Evolutionary conservation across 1,140 invertebrate genomes (phyloP).

Genomic region (Hirudo medicinalis): DNA sequence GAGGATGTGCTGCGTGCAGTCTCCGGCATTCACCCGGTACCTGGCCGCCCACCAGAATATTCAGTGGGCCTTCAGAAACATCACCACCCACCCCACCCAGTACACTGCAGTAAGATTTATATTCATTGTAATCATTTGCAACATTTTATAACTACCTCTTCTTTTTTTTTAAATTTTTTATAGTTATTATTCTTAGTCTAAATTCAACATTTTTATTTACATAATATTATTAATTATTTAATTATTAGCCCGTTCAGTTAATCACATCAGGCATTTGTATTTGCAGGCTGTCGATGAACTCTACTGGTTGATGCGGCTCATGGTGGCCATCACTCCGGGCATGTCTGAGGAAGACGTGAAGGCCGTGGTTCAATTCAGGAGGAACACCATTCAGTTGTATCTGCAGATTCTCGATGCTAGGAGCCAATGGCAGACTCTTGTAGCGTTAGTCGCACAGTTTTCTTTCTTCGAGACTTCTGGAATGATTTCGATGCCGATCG

Average conservation of each 20-base stretch:
- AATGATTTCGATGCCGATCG: no score
- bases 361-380: slow-evolving; percentile 66
- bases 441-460: slow-evolving; percentile 45
- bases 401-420: slow-evolving; percentile 62
- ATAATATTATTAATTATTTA: background rate
- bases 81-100: slow-evolving; percentile 79
- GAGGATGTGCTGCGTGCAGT: slow-evolving; percentile 73
- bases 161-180: no score
- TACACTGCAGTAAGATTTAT: slow-evolving; percentile 56
- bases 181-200: background rate
- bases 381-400: slow-evolving; percentile 68
- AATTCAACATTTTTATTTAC: background rate
- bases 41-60: slow-evolving; percentile 82
- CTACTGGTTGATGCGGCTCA: slow-evolving; percentile 71
- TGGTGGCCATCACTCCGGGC: slow-evolving; percentile 61
- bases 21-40: slow-evolving; percentile 65
- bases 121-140: slow-evolving; percentile 1
- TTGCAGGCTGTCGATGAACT: slow-evolving; percentile 71
- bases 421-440: slow-evolving; percentile 73
- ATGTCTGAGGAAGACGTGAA: slow-evolving; percentile 61
- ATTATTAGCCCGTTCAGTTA: background rate
- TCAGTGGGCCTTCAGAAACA: slow-evolving; percentile 90
- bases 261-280: background rate
- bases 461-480: no score
- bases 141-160: background rate